Evolutionary conservation across 2,888 invertebrate genomes (phyloP), one percentile per base, ranked within the genome.

Genomic region (Rhagium mordax): DNA sequence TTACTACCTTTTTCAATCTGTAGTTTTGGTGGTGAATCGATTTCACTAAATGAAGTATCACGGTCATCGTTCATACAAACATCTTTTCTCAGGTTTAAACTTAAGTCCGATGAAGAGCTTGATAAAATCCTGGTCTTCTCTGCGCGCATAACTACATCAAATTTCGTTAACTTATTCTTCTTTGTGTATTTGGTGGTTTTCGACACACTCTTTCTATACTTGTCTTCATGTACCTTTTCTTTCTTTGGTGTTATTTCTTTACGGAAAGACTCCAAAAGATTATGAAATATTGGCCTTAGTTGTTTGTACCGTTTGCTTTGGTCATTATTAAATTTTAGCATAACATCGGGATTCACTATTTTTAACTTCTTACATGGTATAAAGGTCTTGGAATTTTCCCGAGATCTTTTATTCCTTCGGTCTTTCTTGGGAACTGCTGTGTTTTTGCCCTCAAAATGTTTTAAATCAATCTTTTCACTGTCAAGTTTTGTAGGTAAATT

Each of bases 191-290:
- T 7, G 7, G 7, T 20, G 18, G 41, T 7, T 33, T 47, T 47
- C 13, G 6, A 21, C 21, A 47, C 18, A 2, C 33, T 15, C n/a
- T 7, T 65, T 13, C 13, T 51, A 10, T 8, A 27, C 6, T n/a
- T 47, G 1, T 49, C n/a, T 8, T 8, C 20, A 6, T n/a, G 51
- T 10, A 5, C 69, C 16, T 41, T 68, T 15, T 33, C 20, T 7
- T 59, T 68, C 59, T 24, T 47, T 59, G 15, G 61, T 3, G 6
- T 16, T 15, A 33, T 15, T 59, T 69, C 64, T 7, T 69, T 29
- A 2, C 72, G 72, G 51, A 72, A 68, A 0, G 62, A 68, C 21
- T 48, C 68, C 41, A 72, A 16, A 59, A 68, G 59, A 47, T 55
- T 41, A 13, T 55, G 20, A 41, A 72, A 72, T 33, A 68, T 29